Percentiles rank a stretch among this genome's conserved stretches.
phyloP scores from a whole-genome alignment of 2,113 vertebrate species.

The Bucco capensis region DNA sequence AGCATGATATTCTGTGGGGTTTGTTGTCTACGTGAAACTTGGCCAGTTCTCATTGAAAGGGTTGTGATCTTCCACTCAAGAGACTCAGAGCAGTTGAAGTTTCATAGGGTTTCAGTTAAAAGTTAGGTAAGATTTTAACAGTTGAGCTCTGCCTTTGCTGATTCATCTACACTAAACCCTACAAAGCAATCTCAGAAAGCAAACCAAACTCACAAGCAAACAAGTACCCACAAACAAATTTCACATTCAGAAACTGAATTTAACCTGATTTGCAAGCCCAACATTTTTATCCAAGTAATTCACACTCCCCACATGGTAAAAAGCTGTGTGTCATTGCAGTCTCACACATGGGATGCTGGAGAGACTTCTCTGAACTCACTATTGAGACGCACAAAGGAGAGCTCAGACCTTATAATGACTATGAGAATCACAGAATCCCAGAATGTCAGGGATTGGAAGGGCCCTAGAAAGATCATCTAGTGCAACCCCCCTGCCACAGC shows the following conservation, averaged over 20 bases:
- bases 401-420: accelerated
- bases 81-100: neutral
- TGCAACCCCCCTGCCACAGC: too few relatives aligned
- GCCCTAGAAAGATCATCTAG: too few relatives aligned
- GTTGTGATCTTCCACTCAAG: neutral
- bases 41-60: neutral
- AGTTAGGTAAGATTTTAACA: neutral
- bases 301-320: neutral
- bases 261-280: accelerated
- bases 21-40: neutral
- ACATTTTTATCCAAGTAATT: neutral
- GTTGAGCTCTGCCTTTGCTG: neutral
- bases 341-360: neutral
- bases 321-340: neutral
- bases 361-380: neutral
- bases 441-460: too few relatives aligned
- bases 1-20: neutral
- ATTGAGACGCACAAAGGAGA: neutral
- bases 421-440: too few relatives aligned
- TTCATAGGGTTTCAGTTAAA: neutral
- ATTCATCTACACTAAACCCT: neutral
- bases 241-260: neutral
- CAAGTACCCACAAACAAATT: neutral
- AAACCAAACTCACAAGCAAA: neutral
- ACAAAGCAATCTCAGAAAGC: neutral